These are phyloP conservation scores for Sinotaia quadrata DNA, from an alignment of 2,888 invertebrate genomes.

Conservation along the genomic window DNA sequence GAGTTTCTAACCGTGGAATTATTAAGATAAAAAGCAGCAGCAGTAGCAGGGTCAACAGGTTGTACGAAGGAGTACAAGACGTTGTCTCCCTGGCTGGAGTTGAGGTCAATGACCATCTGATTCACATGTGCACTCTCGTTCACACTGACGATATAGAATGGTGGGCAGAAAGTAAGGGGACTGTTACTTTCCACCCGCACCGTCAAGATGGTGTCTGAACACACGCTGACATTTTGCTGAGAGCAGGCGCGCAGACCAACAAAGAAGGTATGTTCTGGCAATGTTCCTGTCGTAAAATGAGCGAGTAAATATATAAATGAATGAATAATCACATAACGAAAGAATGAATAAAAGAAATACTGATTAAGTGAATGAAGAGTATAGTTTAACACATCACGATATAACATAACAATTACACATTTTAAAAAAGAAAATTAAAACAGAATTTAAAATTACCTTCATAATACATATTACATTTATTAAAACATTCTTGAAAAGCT, in stretches of 20 bases:
- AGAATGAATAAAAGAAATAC: too few relatives aligned
- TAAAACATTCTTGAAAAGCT: too few relatives aligned
- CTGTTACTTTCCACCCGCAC: slow-evolving; percentile 27
- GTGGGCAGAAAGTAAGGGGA: slow-evolving; percentile 38
- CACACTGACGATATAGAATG: slow-evolving; percentile 28
- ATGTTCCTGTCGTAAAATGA: neutral
- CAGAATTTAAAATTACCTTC: too few relatives aligned
- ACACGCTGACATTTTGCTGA: slow-evolving; percentile 18
- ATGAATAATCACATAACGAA: too few relatives aligned
- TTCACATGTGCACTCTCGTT: slow-evolving; percentile 81
- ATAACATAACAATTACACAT: too few relatives aligned
- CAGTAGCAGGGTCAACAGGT: too few relatives aligned
- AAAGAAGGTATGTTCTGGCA: slow-evolving; percentile 2
- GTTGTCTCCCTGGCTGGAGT: slow-evolving; percentile 78
- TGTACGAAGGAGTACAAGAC: slow-evolving; percentile 28
- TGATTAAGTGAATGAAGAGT: too few relatives aligned
- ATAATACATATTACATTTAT: too few relatives aligned
- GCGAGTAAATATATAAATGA: neutral
- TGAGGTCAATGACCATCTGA: slow-evolving; percentile 82
- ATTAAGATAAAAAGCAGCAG: slow-evolving; percentile 8
- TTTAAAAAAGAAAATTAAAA: too few relatives aligned
- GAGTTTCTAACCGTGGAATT: slow-evolving; percentile 17
- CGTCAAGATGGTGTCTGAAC: slow-evolving; percentile 33
- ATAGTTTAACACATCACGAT: too few relatives aligned
- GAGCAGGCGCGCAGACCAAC: slow-evolving; percentile 34